Evolutionary conservation across 2,113 vertebrate species (phyloP), one percentile per base, ranked within the genome.

Genomic region (Macquaria ambigua): DNA sequence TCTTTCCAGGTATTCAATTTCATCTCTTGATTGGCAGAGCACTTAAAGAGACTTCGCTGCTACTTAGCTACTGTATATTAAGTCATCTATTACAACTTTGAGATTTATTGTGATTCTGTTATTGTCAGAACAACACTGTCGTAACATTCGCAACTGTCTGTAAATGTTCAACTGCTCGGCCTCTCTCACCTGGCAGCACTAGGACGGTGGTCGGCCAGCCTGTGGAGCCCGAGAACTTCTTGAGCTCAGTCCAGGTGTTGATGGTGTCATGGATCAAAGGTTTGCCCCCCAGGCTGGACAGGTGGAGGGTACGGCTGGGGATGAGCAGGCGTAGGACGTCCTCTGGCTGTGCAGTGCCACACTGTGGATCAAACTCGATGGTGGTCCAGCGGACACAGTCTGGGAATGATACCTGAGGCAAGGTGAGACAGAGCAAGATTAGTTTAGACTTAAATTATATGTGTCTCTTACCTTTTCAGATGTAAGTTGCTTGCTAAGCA

Each of bases 371-470:
- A 91, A 99, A 99, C 88, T 99, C 98, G 0, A 99, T 95, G 43
- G 98, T 97, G 85, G 98, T 98, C 98, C 98, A 99, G 41, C 97
- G 96, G 62, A 99, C 98, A 80, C 98, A 99, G 85, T 99, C 98
- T 82, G 98, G 98, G 89, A 99, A 99, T n/a, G 97, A 96, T 14
- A 99, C 98, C 98, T 99, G 79, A 61, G 83, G 64, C 8, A 21
- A 48, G 8, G 15, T 23, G 39, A 58, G 59, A 70, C 11, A 58
- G 7, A 84, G 58, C 2, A 7, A 11, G 8, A 74, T 31, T 14
- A 46, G 31, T 62, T 75, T 10, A 8, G 62, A 64, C 2, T 16
- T 43, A n/a, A 50, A 58, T 39, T 2, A 21, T 20, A 48, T 25
- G 25, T 34, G 48, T 62, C 12, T 41, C 1, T 11, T 39, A 9